A percentile compares a stretch with the other conserved stretches of the same genome.
Conservation (phyloP, 1,140 invertebrate genomes). For the Megathymus violae region DNA sequence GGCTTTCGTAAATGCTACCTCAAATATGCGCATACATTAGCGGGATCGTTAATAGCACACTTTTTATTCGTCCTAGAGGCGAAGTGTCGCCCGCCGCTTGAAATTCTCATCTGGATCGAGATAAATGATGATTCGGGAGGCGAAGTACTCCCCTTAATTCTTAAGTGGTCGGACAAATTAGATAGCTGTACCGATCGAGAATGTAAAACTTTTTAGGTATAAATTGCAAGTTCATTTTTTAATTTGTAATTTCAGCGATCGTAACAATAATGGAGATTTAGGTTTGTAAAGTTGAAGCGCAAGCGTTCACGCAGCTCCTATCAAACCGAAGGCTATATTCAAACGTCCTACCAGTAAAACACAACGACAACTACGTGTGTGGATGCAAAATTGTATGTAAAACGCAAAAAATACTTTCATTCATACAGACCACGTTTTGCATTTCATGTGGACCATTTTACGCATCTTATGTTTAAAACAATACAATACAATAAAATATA, state of each 20-base stretch:
- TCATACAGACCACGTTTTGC: too few relatives aligned
- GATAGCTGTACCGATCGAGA: conserved; percentile 10
- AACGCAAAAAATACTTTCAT: too few relatives aligned
- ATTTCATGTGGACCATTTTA: too few relatives aligned
- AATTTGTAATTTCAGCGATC: conserved; percentile 1
- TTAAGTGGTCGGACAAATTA: conserved; percentile 33
- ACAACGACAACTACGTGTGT: too few relatives aligned
- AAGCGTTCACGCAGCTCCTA: too few relatives aligned
- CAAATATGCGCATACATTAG: conserved; percentile 30
- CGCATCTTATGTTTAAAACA: too few relatives aligned
- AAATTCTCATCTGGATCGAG: conserved; percentile 22
- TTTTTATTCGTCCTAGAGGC: conserved; percentile 25
- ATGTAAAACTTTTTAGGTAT: conserved; percentile 2
- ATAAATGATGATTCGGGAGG: conserved; percentile 25
- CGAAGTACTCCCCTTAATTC: conserved; percentile 30
- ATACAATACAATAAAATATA: too few relatives aligned
- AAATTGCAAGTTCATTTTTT: conserved; percentile 3
- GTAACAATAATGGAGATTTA: too few relatives aligned
- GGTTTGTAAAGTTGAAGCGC: too few relatives aligned
- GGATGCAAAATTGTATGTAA: too few relatives aligned
- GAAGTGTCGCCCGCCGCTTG: conserved; percentile 6
- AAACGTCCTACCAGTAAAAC: too few relatives aligned
- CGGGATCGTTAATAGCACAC: conserved; percentile 20
- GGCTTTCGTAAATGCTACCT: not conserved
- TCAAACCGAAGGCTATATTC: too few relatives aligned